These are phyloP conservation scores for Listronotus bonariensis DNA, from an alignment of 1,140 invertebrate species.

Conservation along the genomic window DNA sequence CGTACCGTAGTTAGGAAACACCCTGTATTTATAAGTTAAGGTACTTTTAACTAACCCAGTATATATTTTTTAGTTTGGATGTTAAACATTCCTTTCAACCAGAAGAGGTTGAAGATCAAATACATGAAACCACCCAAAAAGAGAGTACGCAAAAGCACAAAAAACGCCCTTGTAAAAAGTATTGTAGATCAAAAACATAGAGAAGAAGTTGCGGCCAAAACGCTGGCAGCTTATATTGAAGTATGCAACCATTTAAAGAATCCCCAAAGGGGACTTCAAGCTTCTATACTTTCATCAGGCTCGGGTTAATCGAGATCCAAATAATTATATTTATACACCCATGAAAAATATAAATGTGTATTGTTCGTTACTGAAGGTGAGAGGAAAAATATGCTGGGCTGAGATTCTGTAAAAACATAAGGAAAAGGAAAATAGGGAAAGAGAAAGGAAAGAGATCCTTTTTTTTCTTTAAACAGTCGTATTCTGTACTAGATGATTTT, in stretches of 20 bases:
- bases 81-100: conserved; percentile 37
- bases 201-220: conserved; percentile 57
- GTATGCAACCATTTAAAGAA: conserved; percentile 60
- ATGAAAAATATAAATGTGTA: conserved; percentile 62
- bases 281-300: conserved; percentile 63
- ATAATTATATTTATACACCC: conserved; percentile 43
- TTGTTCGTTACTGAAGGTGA: conserved; percentile 65
- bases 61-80: conserved; percentile 33
- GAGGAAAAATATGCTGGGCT: no score
- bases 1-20: no score
- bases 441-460: no score
- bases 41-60: no score
- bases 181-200: conserved; percentile 54
- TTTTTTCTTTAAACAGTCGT: no score
- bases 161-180: conserved; percentile 47
- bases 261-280: conserved; percentile 59
- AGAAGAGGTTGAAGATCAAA: conserved; percentile 36
- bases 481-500: no score
- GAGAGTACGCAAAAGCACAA: conserved; percentile 24
- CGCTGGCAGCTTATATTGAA: conserved; percentile 61
- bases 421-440: no score
- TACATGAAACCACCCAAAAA: conserved; percentile 44
- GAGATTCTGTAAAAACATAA: no score
- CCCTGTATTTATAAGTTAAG: no score
- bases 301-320: conserved; percentile 16